These are phyloP conservation scores for Pontoporia blainvillei DNA, from an alignment of 2,113 vertebrate genomes.

Conservation along the genomic window DNA sequence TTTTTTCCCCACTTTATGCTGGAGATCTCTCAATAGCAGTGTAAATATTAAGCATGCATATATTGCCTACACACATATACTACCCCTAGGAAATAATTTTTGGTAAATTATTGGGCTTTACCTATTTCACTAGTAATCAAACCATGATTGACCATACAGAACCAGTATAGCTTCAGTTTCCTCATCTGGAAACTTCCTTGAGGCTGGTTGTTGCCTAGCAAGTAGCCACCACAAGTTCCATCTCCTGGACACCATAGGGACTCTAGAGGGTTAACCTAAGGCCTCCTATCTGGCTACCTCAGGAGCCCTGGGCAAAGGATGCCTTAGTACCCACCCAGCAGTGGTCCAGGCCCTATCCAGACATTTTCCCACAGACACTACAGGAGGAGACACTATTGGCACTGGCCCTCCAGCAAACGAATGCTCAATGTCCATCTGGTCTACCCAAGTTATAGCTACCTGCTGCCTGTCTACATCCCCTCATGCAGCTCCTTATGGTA, in stretches of 20 bases:
- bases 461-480: background rate
- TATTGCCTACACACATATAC: background rate
- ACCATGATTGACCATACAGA: background rate
- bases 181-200: background rate
- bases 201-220: background rate
- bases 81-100: background rate
- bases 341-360: background rate
- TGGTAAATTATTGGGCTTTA: background rate
- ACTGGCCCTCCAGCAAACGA: background rate
- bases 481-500: background rate
- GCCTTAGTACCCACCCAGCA: background rate
- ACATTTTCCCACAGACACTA: background rate
- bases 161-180: background rate
- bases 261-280: background rate
- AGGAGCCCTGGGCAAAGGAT: background rate
- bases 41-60: background rate
- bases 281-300: background rate
- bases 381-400: background rate
- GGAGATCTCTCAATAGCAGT: background rate
- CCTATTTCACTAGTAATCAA: background rate
- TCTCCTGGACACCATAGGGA: background rate
- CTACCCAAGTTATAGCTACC: background rate
- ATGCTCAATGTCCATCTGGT: background rate
- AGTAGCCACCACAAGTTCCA: background rate
- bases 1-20: background rate